Evolutionary conservation across 1,140 invertebrate genomes (phyloP), one percentile per base, ranked within the genome.

Genomic region (Megalopta genalis): DNA sequence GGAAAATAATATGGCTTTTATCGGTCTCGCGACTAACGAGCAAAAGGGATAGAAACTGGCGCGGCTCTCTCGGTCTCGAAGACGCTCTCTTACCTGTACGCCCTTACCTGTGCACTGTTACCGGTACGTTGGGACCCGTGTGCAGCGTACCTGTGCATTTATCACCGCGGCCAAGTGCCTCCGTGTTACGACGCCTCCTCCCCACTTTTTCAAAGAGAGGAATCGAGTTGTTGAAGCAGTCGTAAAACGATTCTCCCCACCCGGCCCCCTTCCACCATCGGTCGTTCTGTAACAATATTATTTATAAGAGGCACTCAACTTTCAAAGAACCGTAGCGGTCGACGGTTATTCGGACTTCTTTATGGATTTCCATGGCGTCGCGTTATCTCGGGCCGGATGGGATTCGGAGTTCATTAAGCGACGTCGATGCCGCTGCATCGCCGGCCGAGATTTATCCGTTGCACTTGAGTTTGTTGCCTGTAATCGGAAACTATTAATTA

Each of bases 1-100:
- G 57, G 46, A 49, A 62, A 77, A 77, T 69, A 77, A 70, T 70
- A 77, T 69, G 37, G 23, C 23, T 57, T 76, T 76, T 18, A 59
- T 76, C 27, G 39, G 52, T 23, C 16, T 59, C 25, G 37, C 18
- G 18, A 46, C n/a, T 66, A 57, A 39, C 12, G 16, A 42, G 46
- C 10, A 25, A 39, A 46, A 14, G 23, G 16, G 27, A 32, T 18
- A 42, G 39, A 42, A 42, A 42, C 39, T 42, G 42, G 10, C 2
- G 12, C 12, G 42, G n/a, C n/a, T n/a, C n/a, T 46, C 2, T 46
- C 4, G 4, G 32, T 6, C 37, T n/a, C 1, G 12, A 7, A 54
- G 46, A 54, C 25, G 25, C 52, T 46, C 42, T 32, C 32, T 32
- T 32, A 32, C 32, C 32, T 32, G 32, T 32, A 32, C 32, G 32